These are phyloP conservation scores for Acanthosepion lycidas DNA, from an alignment of 2,888 invertebrate species.

Conservation along the genomic window DNA sequence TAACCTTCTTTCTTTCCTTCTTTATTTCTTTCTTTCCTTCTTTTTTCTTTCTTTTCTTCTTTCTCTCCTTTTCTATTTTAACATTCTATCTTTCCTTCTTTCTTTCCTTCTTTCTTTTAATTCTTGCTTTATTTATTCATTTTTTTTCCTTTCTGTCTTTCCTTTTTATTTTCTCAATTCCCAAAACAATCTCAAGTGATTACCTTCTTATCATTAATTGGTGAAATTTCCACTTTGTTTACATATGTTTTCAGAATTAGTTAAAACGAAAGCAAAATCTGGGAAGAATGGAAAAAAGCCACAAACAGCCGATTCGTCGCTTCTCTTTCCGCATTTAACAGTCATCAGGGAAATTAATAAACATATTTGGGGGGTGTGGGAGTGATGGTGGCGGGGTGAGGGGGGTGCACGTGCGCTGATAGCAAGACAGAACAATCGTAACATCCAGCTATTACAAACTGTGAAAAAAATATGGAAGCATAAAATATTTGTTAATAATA, in stretches of 20 bases:
- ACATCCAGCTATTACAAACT: neutral
- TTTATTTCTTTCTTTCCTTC: neutral
- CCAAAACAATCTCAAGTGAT: neutral
- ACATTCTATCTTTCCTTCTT: neutral
- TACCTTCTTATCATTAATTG: neutral
- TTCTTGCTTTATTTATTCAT: neutral
- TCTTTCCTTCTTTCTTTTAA: too few relatives aligned
- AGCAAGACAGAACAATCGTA: neutral
- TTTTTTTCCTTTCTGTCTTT: neutral
- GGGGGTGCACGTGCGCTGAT: neutral
- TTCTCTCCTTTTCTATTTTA: too few relatives aligned
- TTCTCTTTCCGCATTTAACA: neutral
- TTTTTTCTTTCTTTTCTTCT: neutral
- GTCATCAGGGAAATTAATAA: neutral
- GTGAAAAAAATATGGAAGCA: neutral
- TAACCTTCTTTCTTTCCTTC: too few relatives aligned
- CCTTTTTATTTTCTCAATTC: neutral
- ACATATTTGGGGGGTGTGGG: neutral
- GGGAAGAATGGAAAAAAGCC: too few relatives aligned
- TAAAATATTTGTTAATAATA: neutral
- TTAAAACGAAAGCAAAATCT: neutral
- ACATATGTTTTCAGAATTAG: conserved; percentile 4
- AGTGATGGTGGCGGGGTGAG: too few relatives aligned
- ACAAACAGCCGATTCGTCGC: neutral
- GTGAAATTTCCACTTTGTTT: neutral